Base-by-base conservation (phyloP, 2,113 vertebrate species). In the Lepisosteus oculatus region DNA sequence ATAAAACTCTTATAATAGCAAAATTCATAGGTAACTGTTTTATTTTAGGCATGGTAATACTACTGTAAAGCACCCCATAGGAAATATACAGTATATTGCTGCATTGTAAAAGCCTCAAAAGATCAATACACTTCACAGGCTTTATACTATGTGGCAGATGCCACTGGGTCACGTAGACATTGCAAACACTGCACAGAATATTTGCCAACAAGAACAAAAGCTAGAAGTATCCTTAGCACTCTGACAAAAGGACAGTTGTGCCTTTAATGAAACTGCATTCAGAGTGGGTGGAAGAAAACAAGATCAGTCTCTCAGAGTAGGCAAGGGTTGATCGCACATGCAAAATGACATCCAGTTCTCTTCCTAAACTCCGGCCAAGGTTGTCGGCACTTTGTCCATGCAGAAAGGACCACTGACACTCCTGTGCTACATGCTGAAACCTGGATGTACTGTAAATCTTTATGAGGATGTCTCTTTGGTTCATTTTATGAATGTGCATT, bases 161-260 rank as follows among this genome's bases (percentile, higher is more conserved):
- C 47, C 47, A 6, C 1, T 5, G 47, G 47, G 47, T 51, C 47
- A 51, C 9, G 47, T 51, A 51, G 9, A 51, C 9, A 9, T 51
- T 51, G 47, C 9, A 51, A 9, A 9, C 9, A 9, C 5, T 51
- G 47, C 9, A 51, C 9, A 51, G 51, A 65, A 13, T 55, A 67
- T 55, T 75, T 62, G 66, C 5, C 47, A 61, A 72, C 55, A 63
- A 51, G 55, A 55, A 15, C 13, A 70, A 69, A 51, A 62, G 12
- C 61, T 6, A 43, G 43, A 11, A 6, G 43, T 3, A 47, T 41
- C 29, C 9, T 42, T 29, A 51, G 55, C 61, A 8, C 68, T 67
- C 47, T 9, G 77, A 81, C 77, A 75, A 79, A 77, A 75, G 70
- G 65, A 74, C 69, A 71, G 71, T 63, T 76, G 70, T 77, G 66